phyloP scores from a whole-genome alignment of 2,888 invertebrate genomes.

The Chymomyza amoena region DNA sequence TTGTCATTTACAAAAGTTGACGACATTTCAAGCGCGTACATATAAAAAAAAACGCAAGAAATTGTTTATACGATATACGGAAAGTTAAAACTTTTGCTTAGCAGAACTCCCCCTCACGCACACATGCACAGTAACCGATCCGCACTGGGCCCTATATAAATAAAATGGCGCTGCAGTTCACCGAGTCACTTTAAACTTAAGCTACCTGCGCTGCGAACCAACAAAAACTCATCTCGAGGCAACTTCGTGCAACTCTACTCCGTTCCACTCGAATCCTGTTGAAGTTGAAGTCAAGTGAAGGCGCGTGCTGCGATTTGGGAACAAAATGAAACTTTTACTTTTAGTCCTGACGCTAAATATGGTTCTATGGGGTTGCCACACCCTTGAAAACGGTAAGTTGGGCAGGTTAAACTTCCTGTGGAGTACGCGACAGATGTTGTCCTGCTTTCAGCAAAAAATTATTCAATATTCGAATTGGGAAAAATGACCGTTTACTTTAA shows the following conservation, averaged over 20 bases:
- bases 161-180: conserved; percentile 24
- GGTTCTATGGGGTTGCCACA: not conserved
- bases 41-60: conserved; percentile 43
- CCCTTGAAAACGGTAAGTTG: no score
- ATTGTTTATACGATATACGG: conserved; percentile 58
- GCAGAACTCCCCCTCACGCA: not conserved
- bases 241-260: conserved; percentile 5
- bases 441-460: no score
- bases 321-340: conserved; percentile 51
- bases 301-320: conserved; percentile 25
- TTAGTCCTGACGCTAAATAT: conserved; percentile 21
- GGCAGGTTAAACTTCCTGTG: no score
- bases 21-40: conserved; percentile 8
- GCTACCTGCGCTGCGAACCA: not conserved
- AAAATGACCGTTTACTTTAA: no score
- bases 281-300: conserved; percentile 30
- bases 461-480: no score
- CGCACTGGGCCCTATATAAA: conserved; percentile 33
- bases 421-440: no score
- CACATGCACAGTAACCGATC: not conserved
- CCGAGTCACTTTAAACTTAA: not conserved
- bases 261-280: conserved; percentile 15
- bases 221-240: not conserved
- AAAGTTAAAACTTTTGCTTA: conserved; percentile 38
- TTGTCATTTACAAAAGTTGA: conserved; percentile 66